Conservation (phyloP, 2,888 invertebrate species). For the Hipparchia sbordonii region DNA sequence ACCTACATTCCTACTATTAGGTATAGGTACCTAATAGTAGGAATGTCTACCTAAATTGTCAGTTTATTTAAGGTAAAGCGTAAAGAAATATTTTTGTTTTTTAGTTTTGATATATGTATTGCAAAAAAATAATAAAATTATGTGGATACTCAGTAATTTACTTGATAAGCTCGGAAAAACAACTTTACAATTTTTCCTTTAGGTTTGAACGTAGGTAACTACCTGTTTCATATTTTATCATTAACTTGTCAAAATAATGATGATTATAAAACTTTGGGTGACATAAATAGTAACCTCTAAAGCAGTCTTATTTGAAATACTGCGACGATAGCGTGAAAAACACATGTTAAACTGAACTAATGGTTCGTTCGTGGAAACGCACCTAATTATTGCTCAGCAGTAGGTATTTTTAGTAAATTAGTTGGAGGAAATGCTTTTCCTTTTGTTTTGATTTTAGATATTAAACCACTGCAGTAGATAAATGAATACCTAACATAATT, state of each 20-base stretch:
- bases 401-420: constrained; percentile 18
- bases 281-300: constrained; percentile 26
- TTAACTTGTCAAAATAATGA: constrained; percentile 27
- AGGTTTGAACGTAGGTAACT: background rate
- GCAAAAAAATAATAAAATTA: too few species aligned
- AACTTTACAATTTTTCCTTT: background rate
- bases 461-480: background rate
- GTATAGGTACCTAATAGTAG: too few species aligned
- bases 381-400: constrained; percentile 6
- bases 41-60: background rate
- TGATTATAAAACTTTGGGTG: constrained; percentile 25
- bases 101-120: too few species aligned
- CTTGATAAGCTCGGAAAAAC: background rate
- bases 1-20: background rate
- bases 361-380: constrained; percentile 14
- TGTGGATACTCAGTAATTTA: too few species aligned
- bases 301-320: constrained; percentile 24
- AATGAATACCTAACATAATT: background rate
- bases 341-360: constrained; percentile 17
- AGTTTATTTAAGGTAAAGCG: too few species aligned
- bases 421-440: constrained; percentile 7
- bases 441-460: background rate
- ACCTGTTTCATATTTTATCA: constrained; percentile 24
- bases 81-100: too few species aligned
- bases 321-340: constrained; percentile 25